A percentile compares a stretch with the other conserved stretches of the same genome.
These are phyloP conservation scores for Hippopotamus amphibius DNA, from an alignment of 2,113 vertebrate species.

Conservation along the genomic window DNA sequence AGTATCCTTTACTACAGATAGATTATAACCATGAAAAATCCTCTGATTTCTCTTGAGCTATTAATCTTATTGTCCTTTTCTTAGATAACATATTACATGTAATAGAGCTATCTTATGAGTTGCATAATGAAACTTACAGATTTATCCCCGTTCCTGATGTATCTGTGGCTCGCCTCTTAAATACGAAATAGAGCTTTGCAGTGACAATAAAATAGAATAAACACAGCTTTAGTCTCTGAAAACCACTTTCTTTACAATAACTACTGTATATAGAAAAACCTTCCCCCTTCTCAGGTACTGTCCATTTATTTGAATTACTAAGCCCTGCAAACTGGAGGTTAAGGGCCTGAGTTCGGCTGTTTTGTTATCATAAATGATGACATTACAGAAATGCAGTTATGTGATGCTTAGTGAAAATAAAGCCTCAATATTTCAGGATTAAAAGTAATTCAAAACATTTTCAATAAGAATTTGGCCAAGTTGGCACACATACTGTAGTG, in stretches of 20 bases:
- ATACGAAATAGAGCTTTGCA: not conserved
- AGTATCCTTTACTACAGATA: not conserved
- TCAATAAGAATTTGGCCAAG: not conserved
- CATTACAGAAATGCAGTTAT: not conserved
- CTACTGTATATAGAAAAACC: not conserved
- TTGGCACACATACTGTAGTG: not conserved
- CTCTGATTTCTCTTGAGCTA: not conserved
- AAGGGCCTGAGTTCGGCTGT: not conserved
- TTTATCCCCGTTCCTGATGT: not conserved
- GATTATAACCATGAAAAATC: not conserved
- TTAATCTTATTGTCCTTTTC: not conserved
- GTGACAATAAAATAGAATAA: conserved; percentile 5
- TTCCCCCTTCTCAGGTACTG: not conserved
- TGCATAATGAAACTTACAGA: not conserved
- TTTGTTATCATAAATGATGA: not conserved
- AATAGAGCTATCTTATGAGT: not conserved
- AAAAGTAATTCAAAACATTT: conserved; percentile 57
- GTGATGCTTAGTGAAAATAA: conserved; percentile 21
- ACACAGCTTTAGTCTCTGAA: conserved; percentile 18
- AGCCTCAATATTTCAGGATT: not conserved
- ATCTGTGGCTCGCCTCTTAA: not conserved
- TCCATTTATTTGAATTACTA: conserved; percentile 36
- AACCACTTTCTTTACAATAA: conserved; percentile 44
- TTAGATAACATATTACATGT: not conserved
- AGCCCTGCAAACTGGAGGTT: not conserved